Percentiles rank a stretch among this genome's conserved stretches.
Conservation (phyloP, 2,113 vertebrate species). For the Odocoileus hemionus region DNA sequence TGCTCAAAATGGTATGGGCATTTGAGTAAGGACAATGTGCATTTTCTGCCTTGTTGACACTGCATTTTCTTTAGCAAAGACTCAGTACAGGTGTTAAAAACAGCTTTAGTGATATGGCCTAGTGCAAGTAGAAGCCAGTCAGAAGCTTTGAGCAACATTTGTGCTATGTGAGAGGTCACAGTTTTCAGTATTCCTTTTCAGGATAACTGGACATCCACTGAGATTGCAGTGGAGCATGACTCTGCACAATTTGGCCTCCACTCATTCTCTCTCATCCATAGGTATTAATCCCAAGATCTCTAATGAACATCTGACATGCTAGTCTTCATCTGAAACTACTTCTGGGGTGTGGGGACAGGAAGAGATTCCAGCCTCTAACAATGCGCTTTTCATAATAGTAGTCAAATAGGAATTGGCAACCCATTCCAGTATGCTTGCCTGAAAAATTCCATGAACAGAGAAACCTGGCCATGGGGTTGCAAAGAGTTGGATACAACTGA, state of each 20-base stretch:
- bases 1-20: background rate
- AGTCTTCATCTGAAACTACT: background rate
- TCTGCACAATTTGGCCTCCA: no score
- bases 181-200: background rate
- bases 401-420: background rate
- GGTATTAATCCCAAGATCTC: background rate
- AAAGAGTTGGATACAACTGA: background rate
- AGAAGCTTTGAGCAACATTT: background rate
- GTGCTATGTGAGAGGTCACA: background rate
- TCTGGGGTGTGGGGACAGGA: accelerated
- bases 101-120: no score
- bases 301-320: background rate
- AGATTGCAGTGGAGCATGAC: accelerated
- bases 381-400: background rate
- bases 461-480: background rate
- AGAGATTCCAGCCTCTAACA: no score
- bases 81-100: background rate
- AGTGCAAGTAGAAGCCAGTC: background rate
- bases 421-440: background rate
- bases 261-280: background rate
- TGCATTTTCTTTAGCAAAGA: background rate
- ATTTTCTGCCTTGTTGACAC: background rate
- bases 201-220: background rate
- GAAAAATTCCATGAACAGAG: background rate
- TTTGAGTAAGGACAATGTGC: background rate